These are phyloP conservation scores for Forbesichthys agassizii DNA, from an alignment of 2,113 vertebrate species.

Conservation along the genomic window DNA sequence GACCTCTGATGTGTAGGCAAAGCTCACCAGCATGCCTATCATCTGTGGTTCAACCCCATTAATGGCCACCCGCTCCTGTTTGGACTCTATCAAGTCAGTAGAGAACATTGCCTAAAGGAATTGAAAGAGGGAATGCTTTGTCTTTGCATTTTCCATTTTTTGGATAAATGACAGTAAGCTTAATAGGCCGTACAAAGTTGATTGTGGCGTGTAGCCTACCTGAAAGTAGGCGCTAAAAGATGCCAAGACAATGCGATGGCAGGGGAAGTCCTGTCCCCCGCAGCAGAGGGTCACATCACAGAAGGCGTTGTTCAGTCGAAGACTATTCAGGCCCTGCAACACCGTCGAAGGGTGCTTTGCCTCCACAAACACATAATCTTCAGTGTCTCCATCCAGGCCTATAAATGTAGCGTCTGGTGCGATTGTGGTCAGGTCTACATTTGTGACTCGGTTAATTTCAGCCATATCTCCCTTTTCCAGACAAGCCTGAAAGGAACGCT, in stretches of 20 bases:
- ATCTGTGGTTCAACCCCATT: conserved; percentile 82
- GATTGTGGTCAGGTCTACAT: no score
- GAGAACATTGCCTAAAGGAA: conserved; percentile 78
- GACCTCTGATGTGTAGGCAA: conserved; percentile 80
- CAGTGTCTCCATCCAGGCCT: conserved; percentile 48
- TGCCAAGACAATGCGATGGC: conserved; percentile 80
- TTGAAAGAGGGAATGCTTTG: background rate
- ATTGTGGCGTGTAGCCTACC: conserved; percentile 45
- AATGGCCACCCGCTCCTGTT: conserved; percentile 80
- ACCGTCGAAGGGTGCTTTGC: conserved; percentile 74
- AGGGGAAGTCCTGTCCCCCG: conserved; percentile 81
- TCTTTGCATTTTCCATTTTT: background rate
- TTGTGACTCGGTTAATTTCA: conserved; percentile 59
- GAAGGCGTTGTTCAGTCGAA: conserved; percentile 80
- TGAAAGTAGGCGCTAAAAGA: conserved; percentile 84
- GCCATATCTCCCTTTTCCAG: conserved; percentile 63
- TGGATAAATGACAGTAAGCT: background rate
- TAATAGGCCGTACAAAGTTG: background rate
- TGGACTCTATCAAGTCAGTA: conserved; percentile 79
- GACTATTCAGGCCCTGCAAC: conserved; percentile 79
- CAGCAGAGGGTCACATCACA: conserved; percentile 83
- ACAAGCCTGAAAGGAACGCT: conserved; percentile 13
- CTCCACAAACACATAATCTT: conserved; percentile 80
- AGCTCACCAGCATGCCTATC: conserved; percentile 81
- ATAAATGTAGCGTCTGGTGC: no score